phyloP scores from a whole-genome alignment of 2,888 invertebrate genomes.

The Eupeodes luniger region DNA sequence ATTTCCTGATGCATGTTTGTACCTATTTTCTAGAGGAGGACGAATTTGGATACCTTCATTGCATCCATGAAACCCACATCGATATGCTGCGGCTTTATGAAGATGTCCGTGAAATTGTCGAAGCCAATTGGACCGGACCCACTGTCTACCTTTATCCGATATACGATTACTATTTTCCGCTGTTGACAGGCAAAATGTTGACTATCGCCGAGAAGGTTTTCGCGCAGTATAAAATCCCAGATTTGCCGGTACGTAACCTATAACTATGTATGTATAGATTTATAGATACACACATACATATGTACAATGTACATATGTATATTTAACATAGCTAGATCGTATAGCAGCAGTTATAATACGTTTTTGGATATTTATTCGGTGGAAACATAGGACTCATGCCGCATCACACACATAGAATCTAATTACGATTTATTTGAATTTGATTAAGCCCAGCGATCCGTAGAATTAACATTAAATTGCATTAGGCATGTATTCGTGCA shows the following conservation, averaged over 20 bases:
- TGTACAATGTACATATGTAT: too few relatives aligned
- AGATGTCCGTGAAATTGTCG: constrained; percentile 81
- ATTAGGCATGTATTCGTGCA: constrained; percentile 79
- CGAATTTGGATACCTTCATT: constrained; percentile 80
- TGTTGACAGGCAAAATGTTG: constrained; percentile 81
- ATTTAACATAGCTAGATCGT: not conserved
- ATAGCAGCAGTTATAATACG: constrained; percentile 10
- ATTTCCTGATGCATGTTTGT: not conserved
- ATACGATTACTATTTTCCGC: constrained; percentile 83
- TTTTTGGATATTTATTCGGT: constrained; percentile 21
- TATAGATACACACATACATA: not conserved
- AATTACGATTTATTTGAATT: constrained; percentile 83
- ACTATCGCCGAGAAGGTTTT: constrained; percentile 82
- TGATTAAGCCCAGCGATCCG: constrained; percentile 83
- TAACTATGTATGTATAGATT: not conserved
- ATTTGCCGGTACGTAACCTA: constrained; percentile 80
- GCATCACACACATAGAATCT: constrained; percentile 77
- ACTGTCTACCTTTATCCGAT: constrained; percentile 83
- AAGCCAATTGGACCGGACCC: constrained; percentile 82
- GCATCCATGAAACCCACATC: constrained; percentile 81
- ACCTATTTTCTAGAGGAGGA: constrained; percentile 77
- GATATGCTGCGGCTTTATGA: constrained; percentile 82
- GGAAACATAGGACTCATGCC: constrained; percentile 25
- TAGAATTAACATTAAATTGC: constrained; percentile 84
- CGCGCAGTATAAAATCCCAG: constrained; percentile 81